Percentiles rank a stretch among this genome's conserved stretches.
Evolutionary conservation across 2,888 invertebrate species (phyloP).

Genomic region (Andrena trimmerana): DNA sequence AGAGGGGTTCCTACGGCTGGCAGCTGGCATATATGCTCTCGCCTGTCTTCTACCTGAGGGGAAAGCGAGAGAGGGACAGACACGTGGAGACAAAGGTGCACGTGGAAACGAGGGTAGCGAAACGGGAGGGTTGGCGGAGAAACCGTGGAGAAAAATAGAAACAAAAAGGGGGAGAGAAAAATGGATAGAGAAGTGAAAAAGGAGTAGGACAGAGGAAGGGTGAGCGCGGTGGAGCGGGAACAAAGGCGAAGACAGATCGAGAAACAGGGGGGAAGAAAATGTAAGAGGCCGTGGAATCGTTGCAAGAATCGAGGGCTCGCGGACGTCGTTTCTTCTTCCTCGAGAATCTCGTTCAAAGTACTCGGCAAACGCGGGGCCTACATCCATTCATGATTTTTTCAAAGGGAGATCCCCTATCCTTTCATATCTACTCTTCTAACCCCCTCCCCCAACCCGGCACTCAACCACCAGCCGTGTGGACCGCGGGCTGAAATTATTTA

Average conservation of each 20-base stretch:
- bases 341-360: conserved; percentile 66
- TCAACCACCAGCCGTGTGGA: conserved; percentile 48
- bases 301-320: conserved; percentile 68
- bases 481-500: conserved; percentile 67
- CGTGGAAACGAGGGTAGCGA: conserved; percentile 34
- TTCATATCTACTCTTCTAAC: conserved; percentile 56
- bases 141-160: conserved; percentile 3
- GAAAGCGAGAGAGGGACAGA: neutral
- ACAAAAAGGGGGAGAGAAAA: conserved; percentile 9
- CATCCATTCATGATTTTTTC: conserved; percentile 78
- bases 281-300: conserved; percentile 51
- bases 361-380: conserved; percentile 69
- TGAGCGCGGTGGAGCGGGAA: neutral
- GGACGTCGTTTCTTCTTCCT: conserved; percentile 62
- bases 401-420: conserved; percentile 65
- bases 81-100: conserved; percentile 5
- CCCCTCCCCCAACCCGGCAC: conserved; percentile 2
- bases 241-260: conserved; percentile 46
- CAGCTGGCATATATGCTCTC: conserved; percentile 64
- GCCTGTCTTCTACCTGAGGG: conserved; percentile 43
- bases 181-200: conserved; percentile 15
- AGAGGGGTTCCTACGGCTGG: conserved; percentile 49
- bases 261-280: conserved; percentile 43
- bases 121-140: conserved; percentile 3
- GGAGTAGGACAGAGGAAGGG: conserved; percentile 6